Base-by-base conservation (phyloP, 2,113 vertebrate species). In the Tychaedon coryphoeus region DNA sequence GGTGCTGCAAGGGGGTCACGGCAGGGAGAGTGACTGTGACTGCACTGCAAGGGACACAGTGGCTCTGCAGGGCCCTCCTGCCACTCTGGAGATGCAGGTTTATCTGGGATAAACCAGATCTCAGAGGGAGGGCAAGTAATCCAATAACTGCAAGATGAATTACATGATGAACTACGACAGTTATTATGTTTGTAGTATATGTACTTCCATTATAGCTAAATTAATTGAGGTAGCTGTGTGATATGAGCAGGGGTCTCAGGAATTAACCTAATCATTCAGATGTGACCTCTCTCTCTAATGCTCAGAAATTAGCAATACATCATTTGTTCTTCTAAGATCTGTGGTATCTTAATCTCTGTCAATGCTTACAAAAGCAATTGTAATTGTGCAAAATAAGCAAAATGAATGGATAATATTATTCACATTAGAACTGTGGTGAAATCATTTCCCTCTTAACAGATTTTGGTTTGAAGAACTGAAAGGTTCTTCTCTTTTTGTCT, bases 201-300 rank as follows among this genome's bases (percentile, higher is more conserved):
- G 14, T 71, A 45, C 64, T 93, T 86, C 42, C 84, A 75, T 61
- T 86, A 61, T 54, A 71, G 60, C 56, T 88, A 84, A 90, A 93
- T 94, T 80, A 94, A 95, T 88, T 86, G 88, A 73, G 64, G 74
- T 86, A 88, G 58, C 72, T 60, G 25, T 57, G 56, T 51, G 47
- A 70, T 86, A 60, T 25, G n/a, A 94, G 60, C 47, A 64, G n/a
- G 25, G 75, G 64, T 85, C 67, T 96, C 64, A 48, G 43, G 75
- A 94, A 92, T 94, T 92, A 94, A 88, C 82, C 78, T 77, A 54
- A 34, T 93, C 51, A 50, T 94, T 95, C 78, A 85, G 75, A 95
- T 80, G 50, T 83, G 78, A 90, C 77, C 72, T 64, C 64, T 72
- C 50, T 82, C 67, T 88, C 15, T 82, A 70, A 67, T 42, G 36